These are phyloP conservation scores for Psittacula echo DNA, from an alignment of 2,797 vertebrate genomes.

Conservation along the genomic window DNA sequence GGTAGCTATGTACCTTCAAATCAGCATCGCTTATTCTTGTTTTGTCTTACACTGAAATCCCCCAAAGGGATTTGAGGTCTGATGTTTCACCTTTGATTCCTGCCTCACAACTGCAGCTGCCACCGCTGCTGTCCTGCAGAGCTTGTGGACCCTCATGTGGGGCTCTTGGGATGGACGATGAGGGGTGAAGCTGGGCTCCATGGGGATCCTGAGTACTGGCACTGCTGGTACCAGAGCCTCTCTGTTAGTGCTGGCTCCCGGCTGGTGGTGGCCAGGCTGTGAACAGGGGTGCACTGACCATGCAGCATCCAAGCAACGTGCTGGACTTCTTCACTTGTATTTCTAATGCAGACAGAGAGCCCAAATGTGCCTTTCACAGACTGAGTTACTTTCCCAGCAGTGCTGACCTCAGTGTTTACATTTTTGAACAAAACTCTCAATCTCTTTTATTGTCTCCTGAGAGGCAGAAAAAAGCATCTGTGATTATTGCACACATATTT, in stretches of 20 bases:
- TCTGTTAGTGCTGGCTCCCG: too few species aligned
- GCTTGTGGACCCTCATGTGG: background rate
- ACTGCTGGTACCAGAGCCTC: background rate
- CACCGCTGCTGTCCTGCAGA: background rate
- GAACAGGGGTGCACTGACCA: background rate
- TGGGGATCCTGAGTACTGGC: accelerated
- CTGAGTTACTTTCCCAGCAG: background rate
- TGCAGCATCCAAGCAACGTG: accelerated
- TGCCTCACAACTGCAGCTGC: background rate
- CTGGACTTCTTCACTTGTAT: background rate
- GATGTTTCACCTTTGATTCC: background rate
- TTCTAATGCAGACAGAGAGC: background rate
- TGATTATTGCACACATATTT: background rate
- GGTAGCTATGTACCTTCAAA: background rate
- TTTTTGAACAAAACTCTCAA: background rate
- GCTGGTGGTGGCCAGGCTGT: too few species aligned
- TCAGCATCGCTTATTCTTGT: background rate
- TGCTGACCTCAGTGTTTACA: background rate
- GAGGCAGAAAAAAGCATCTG: background rate
- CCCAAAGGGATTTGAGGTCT: background rate
- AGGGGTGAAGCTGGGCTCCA: background rate
- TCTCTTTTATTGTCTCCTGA: background rate
- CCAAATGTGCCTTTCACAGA: background rate
- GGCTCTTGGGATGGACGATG: background rate
- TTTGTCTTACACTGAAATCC: background rate